A percentile compares a stretch with the other conserved stretches of the same genome.
phyloP scores from a whole-genome alignment of 2,888 invertebrate species.

The Adineta ricciae region DNA sequence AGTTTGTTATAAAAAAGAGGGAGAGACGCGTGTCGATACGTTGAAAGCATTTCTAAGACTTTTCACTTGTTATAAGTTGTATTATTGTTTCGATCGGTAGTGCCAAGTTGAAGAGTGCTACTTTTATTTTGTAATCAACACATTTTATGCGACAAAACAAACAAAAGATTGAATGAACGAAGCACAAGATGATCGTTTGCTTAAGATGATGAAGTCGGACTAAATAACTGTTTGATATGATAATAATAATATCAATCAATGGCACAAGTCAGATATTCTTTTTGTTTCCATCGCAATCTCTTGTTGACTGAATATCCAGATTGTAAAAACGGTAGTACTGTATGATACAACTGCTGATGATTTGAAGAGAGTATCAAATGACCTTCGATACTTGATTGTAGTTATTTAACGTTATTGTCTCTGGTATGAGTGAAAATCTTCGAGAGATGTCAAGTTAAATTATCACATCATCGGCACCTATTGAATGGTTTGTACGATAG shows the following conservation, averaged over 20 bases:
- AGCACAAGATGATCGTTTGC: not conserved
- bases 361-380: too few species aligned
- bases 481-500: not conserved
- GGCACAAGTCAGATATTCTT: too few species aligned
- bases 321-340: too few species aligned
- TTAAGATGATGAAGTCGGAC: not conserved
- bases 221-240: not conserved
- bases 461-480: not conserved
- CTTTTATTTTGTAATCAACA: conserved; percentile 13
- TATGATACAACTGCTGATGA: too few species aligned
- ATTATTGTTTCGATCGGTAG: not conserved
- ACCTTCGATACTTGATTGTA: too few species aligned
- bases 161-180: not conserved
- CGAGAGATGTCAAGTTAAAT: too few species aligned
- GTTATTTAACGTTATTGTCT: too few species aligned
- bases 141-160: not conserved
- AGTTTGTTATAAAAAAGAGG: not conserved
- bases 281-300: too few species aligned
- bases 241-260: not conserved
- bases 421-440: too few species aligned
- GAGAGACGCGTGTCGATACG: not conserved
- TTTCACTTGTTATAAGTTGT: not conserved
- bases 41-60: not conserved
- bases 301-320: too few species aligned
- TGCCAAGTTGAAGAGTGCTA: not conserved